Conservation (phyloP, 2,888 invertebrate species). For the Platycnemis pennipes region DNA sequence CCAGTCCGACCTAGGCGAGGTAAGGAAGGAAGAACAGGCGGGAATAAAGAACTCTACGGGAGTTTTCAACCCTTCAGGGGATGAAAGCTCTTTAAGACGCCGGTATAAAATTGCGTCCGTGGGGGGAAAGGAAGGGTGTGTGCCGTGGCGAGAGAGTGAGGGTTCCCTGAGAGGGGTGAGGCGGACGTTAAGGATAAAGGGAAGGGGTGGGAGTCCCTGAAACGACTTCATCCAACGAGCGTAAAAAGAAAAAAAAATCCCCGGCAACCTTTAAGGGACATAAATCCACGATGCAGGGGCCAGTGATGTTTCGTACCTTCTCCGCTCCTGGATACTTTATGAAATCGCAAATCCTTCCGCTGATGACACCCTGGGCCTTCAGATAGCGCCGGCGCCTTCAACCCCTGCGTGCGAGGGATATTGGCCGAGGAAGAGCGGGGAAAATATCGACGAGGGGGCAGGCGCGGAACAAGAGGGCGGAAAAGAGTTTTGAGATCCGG, state of each 20-base stretch:
- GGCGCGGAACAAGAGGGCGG: neutral
- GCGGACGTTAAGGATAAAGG: neutral
- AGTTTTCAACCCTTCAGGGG: constrained; percentile 5
- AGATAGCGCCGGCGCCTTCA: constrained; percentile 51
- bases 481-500: neutral
- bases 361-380: constrained; percentile 38
- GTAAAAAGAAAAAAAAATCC: constrained; percentile 51
- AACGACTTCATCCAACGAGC: constrained; percentile 58
- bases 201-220: neutral
- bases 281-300: constrained; percentile 49
- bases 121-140: neutral
- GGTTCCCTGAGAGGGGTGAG: neutral
- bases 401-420: constrained; percentile 23
- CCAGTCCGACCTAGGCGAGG: neutral
- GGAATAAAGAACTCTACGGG: neutral
- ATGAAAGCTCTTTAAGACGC: constrained; percentile 55
- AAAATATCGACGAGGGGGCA: neutral
- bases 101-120: constrained; percentile 33
- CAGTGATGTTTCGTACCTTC: constrained; percentile 39
- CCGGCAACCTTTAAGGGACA: constrained; percentile 57
- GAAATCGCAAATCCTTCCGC: constrained; percentile 66
- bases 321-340: constrained; percentile 34
- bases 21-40: neutral
- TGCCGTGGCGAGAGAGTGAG: neutral
- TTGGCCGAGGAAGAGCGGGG: constrained; percentile 34